Percentiles rank a stretch among this genome's conserved stretches.
Conservation (phyloP, 53 echinoderm and acorn worm species). For the Luidia sarsii region DNA sequence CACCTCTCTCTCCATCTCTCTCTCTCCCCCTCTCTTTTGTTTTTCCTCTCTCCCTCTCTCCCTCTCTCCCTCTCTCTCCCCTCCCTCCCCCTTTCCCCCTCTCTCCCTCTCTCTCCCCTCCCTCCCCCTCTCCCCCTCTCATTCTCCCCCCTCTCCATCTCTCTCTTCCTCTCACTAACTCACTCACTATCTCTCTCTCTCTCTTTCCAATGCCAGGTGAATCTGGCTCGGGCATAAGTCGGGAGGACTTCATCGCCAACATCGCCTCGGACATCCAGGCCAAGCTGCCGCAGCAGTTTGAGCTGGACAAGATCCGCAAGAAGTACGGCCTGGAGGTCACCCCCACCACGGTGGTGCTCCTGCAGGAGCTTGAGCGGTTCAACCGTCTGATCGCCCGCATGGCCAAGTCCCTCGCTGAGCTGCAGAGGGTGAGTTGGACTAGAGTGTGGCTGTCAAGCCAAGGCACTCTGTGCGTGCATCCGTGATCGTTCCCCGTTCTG, state of each 20-base stretch:
- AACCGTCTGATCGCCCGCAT: slow-evolving; percentile 87
- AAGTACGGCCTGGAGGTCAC: slow-evolving; percentile 86
- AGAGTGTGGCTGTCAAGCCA: too few relatives aligned
- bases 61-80: too few relatives aligned
- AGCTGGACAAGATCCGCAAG: slow-evolving; percentile 96
- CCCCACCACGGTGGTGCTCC: slow-evolving; percentile 94
- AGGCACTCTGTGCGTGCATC: too few relatives aligned
- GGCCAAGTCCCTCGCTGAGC: slow-evolving; percentile 84
- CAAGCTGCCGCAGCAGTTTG: slow-evolving; percentile 96
- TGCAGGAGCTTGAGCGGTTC: slow-evolving; percentile 96
- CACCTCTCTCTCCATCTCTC: too few relatives aligned
- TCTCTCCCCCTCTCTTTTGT: too few relatives aligned
- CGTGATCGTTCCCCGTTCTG: too few relatives aligned
- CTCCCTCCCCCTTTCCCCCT: too few relatives aligned
- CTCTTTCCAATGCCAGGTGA: slow-evolving; percentile 65
- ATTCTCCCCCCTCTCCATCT: too few relatives aligned
- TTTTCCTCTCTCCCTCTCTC: too few relatives aligned
- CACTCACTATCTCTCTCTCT: neutral
- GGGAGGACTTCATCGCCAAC: slow-evolving; percentile 98
- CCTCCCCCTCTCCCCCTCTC: too few relatives aligned
- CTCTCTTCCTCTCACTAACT: too few relatives aligned
- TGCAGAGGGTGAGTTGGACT: slow-evolving; percentile 93
- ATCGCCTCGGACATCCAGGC: slow-evolving; percentile 94
- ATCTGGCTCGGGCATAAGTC: slow-evolving; percentile 89
- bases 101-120: too few relatives aligned